Evolutionary conservation across 2,888 invertebrate genomes (phyloP).

Genomic region (Odontothrips loti): DNA sequence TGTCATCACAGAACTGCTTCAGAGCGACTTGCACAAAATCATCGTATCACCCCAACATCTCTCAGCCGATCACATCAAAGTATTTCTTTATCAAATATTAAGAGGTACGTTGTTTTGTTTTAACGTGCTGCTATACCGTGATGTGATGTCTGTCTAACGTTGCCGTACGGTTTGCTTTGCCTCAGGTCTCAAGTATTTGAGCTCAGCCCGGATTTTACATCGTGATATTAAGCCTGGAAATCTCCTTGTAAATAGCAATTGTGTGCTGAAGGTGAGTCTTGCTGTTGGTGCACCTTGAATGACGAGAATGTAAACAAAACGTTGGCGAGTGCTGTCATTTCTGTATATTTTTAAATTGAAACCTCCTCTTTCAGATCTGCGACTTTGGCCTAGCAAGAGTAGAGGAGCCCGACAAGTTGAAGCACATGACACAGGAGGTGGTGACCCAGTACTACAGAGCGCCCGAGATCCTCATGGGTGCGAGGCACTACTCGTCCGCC

Average conservation of each 20-base stretch:
- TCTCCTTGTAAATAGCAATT: slow-evolving; percentile 97
- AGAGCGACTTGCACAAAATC: slow-evolving; percentile 99
- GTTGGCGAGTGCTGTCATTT: no score
- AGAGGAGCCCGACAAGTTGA: slow-evolving; percentile 88
- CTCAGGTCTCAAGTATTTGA: slow-evolving; percentile 92
- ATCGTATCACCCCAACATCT: slow-evolving; percentile 99
- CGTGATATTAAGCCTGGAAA: slow-evolving; percentile 99
- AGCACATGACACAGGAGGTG: slow-evolving; percentile 99
- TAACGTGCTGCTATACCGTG: background rate
- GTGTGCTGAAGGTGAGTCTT: slow-evolving; percentile 78
- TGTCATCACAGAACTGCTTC: slow-evolving; percentile 98
- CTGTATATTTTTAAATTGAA: no score
- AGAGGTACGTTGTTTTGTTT: slow-evolving; percentile 66
- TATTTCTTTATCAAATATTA: slow-evolving; percentile 99
- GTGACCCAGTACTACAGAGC: slow-evolving; percentile 99
- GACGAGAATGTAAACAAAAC: no score
- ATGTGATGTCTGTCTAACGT: slow-evolving; percentile 30
- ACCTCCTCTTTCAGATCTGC: slow-evolving; percentile 69
- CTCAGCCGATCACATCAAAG: slow-evolving; percentile 99
- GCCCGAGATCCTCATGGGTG: slow-evolving; percentile 98
- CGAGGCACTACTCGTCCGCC: slow-evolving; percentile 91
- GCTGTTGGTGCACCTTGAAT: background rate
- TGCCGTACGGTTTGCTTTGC: slow-evolving; percentile 33
- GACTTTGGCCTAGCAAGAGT: slow-evolving; percentile 98
- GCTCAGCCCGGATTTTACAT: slow-evolving; percentile 96